Percentiles rank a stretch among this genome's conserved stretches.
These are phyloP conservation scores for Serrognathus titanus DNA, from an alignment of 2,888 invertebrate species.

Conservation along the genomic window DNA sequence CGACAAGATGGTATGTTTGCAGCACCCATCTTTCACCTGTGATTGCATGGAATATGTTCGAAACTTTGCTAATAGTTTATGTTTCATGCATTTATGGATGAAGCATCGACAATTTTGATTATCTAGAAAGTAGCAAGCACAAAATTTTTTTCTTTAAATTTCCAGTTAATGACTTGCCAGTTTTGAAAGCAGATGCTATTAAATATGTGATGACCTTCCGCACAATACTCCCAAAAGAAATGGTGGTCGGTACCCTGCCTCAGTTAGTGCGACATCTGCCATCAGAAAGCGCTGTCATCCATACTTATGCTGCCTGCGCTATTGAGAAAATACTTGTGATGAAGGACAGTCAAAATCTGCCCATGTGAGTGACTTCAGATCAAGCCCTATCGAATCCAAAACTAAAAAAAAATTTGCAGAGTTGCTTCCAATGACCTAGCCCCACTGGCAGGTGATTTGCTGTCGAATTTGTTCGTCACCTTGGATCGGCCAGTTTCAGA, in stretches of 20 bases:
- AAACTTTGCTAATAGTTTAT: too few relatives aligned
- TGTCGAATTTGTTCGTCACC: constrained; percentile 73
- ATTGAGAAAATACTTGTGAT: constrained; percentile 85
- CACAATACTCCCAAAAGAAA: constrained; percentile 77
- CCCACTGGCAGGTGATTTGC: constrained; percentile 65
- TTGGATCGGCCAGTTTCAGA: constrained; percentile 71
- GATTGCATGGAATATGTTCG: neutral
- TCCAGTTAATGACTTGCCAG: constrained; percentile 82
- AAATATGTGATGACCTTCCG: constrained; percentile 97
- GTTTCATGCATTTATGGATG: neutral
- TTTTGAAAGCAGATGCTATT: constrained; percentile 93
- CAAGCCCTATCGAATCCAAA: neutral
- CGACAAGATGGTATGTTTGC: constrained; percentile 60
- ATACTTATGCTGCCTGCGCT: constrained; percentile 91
- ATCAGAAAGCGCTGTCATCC: constrained; percentile 80
- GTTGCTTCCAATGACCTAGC: constrained; percentile 61
- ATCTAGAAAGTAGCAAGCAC: constrained; percentile 1
- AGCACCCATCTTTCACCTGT: neutral
- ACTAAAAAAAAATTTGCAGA: constrained; percentile 40
- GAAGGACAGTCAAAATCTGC: constrained; percentile 52
- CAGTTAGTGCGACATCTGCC: constrained; percentile 73
- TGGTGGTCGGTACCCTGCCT: constrained; percentile 72
- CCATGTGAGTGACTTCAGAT: constrained; percentile 50
- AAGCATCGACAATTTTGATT: neutral
- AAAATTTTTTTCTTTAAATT: constrained; percentile 29